phyloP scores from a whole-genome alignment of 2,888 invertebrate species.

The Schrankia costaestrigalis region DNA sequence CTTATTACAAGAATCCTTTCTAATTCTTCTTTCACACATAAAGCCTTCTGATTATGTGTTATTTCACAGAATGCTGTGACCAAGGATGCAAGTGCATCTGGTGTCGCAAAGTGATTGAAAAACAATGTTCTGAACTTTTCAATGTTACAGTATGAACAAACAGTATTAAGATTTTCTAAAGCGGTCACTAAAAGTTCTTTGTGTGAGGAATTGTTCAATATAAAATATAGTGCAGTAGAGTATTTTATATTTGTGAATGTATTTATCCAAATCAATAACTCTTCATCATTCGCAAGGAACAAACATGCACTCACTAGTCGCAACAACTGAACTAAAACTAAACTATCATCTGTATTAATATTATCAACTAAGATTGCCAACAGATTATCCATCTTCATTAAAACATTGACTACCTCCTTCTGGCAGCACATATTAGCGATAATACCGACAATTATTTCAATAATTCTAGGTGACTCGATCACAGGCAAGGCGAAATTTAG shows the following conservation, averaged over 20 bases:
- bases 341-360: constrained; percentile 83
- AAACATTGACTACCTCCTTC: constrained; percentile 77
- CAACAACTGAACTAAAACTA: constrained; percentile 87
- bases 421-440: constrained; percentile 91
- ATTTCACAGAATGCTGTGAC: constrained; percentile 56
- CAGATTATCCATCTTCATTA: constrained; percentile 80
- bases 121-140: constrained; percentile 50
- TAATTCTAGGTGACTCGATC: constrained; percentile 82
- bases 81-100: constrained; percentile 54
- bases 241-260: constrained; percentile 72
- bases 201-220: constrained; percentile 87
- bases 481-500: constrained; percentile 79
- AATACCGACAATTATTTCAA: constrained; percentile 91
- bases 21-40: constrained; percentile 50
- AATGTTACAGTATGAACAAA: constrained; percentile 69
- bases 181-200: constrained; percentile 78
- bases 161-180: constrained; percentile 81
- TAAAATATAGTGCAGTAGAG: constrained; percentile 83
- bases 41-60: constrained; percentile 45
- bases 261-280: constrained; percentile 70
- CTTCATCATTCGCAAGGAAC: constrained; percentile 57
- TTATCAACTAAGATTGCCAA: constrained; percentile 79
- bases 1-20: constrained; percentile 61
- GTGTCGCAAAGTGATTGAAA: constrained; percentile 55
- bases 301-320: constrained; percentile 83